Evolutionary conservation across 2,888 invertebrate genomes (phyloP), one percentile per base, ranked within the genome.

Genomic region (Limenitis camilla): DNA sequence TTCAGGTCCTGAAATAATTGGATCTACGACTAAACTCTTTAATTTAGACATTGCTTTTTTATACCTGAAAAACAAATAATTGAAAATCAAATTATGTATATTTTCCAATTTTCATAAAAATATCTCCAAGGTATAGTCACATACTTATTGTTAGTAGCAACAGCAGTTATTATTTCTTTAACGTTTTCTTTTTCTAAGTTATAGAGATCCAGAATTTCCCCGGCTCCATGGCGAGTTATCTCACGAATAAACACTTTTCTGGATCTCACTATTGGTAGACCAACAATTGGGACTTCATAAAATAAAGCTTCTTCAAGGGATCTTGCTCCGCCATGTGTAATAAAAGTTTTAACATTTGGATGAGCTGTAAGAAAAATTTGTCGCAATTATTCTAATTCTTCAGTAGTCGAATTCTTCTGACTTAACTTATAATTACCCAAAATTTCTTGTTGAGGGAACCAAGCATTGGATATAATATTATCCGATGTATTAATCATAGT

Each of bases 391-490:
- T 19, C 19, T 19, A 19, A 19, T 19, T 19, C 19, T 1, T 19
- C 19, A 3, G 19, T 19, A 19, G 19, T 19, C 19, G 19, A 19
- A 19, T 19, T 19, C 2, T 19, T 19, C 19, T 19, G 19, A 19
- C 19, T 19, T 19, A 19, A 19, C 19, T 19, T 19, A 28, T 44
- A 46, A 9, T 53, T 67, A 89, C 90, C 88, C 53, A 90, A 71
- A 54, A 90, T 56, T 66, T 89, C 85, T 61, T 89, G 86, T 58
- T 90, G 90, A 1, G 90, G 89, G 51, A 89, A 79, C 90, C 90
- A 90, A 10, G 71, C 67, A 11, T 71, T 68, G 1, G 83, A 64
- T 39, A 84, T 72, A 0, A 91, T 79, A 62, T 89, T 89, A 7
- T 73, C 67, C 19, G 89, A 76, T 55, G 77, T 74, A 30, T 78